Evolutionary conservation across 2,797 vertebrate genomes (phyloP), one percentile per base, ranked within the genome.

Genomic region (Bryconaethiops microstoma): DNA sequence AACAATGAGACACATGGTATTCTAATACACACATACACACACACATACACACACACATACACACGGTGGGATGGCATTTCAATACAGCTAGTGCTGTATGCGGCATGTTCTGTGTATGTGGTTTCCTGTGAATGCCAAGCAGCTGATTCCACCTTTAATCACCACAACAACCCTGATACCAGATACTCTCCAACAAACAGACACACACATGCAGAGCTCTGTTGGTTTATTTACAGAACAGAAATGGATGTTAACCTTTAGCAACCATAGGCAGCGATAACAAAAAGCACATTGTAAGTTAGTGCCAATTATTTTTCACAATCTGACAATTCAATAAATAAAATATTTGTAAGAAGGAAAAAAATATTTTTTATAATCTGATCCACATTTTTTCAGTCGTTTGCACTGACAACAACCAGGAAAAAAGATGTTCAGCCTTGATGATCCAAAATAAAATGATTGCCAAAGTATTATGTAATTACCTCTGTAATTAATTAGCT

Each of bases 61-160:
- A 83, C 79, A 68, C 71, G 39, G 48, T 68, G 29, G 69, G 84
- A 82, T 86, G 83, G 84, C 85, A 85, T 88, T 90, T 88, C 78
- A 76, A 87, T 86, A 86, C 81, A 83, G 72, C 60, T 74, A 39
- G 78, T 82, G 74, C 84, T 81, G 78, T 77, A 79, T 81, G 72
- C 83, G 84, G 60, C 71, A 69, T 83, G 85, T 86, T 86, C 84
- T 87, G 84, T 88, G 86, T 86, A 76, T 90, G 89, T 87, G 90
- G 89, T 89, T 91, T 90, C 83, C 86, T 87, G 85, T 88, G 84
- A 87, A 90, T 90, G 80, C 74, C 64, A 83, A 85, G 84, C 83
- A 88, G 86, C 76, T 83, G 86, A 88, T 88, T 85, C 82, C 80
- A 86, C 82, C 86, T 83, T 84, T 72, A 86, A 84, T 82, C 82